These are phyloP conservation scores for Portunus trituberculatus DNA, from an alignment of 1,140 invertebrate species.

Conservation along the genomic window DNA sequence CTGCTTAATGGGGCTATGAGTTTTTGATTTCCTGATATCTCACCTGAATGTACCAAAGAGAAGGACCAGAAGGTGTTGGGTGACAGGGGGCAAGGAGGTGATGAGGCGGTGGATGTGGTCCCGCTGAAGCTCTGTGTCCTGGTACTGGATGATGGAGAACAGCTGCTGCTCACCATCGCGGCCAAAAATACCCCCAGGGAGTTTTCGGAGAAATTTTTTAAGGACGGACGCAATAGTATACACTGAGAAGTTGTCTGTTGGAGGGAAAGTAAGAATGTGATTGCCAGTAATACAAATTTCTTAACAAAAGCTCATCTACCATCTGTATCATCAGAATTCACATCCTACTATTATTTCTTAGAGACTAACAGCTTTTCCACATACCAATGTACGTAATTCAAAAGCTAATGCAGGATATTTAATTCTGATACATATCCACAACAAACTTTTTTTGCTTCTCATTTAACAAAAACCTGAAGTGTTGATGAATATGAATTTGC, in stretches of 20 bases:
- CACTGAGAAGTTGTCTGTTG: slow-evolving; percentile 86
- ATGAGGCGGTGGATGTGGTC: slow-evolving; percentile 95
- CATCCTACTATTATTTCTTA: too few species aligned
- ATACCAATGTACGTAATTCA: too few species aligned
- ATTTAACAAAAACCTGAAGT: too few species aligned
- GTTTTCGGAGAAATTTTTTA: slow-evolving; percentile 98
- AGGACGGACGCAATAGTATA: slow-evolving; percentile 99
- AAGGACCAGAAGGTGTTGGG: slow-evolving; percentile 95
- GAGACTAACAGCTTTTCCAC: too few species aligned
- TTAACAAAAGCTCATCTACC: background rate
- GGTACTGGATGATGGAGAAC: slow-evolving; percentile 90
- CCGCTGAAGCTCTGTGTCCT: slow-evolving; percentile 88
- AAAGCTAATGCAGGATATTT: too few species aligned
- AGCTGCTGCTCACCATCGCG: slow-evolving; percentile 93
- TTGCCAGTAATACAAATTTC: too few species aligned
- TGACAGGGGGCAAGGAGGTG: slow-evolving; percentile 91
- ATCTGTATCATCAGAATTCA: background rate
- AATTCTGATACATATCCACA: too few species aligned
- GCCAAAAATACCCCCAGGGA: slow-evolving; percentile 97
- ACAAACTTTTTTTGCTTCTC: too few species aligned
- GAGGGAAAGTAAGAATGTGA: background rate
- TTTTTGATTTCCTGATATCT: slow-evolving; percentile 78
- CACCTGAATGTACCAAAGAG: slow-evolving; percentile 97
- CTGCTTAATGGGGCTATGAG: slow-evolving; percentile 82
- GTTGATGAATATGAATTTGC: too few species aligned